Evolutionary conservation across 2,888 invertebrate genomes (phyloP).

Genomic region (Papilio elwesi): DNA sequence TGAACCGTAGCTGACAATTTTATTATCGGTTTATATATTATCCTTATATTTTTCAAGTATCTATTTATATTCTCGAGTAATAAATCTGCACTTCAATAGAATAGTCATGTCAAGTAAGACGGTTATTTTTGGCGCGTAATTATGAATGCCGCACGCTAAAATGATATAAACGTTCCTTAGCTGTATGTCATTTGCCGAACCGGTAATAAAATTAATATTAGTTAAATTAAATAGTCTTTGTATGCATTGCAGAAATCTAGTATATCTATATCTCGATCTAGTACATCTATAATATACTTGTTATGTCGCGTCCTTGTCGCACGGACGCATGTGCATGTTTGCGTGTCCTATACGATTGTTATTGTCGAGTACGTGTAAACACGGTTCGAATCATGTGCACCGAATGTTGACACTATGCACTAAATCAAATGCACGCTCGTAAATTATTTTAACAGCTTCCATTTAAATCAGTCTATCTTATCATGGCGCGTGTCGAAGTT

Average conservation of each 20-base stretch:
- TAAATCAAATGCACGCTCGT: constrained; percentile 42
- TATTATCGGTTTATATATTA: not conserved
- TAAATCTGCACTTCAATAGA: not conserved
- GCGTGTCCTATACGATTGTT: constrained; percentile 58
- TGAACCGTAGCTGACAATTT: not conserved
- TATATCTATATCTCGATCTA: constrained; percentile 30
- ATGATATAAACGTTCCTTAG: constrained; percentile 4
- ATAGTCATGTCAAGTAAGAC: constrained; percentile 2
- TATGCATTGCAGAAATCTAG: constrained; percentile 8
- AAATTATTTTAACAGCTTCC: constrained; percentile 48
- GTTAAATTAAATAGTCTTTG: not conserved
- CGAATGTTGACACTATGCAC: constrained; percentile 49
- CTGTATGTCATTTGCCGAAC: not conserved
- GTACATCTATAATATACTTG: not conserved
- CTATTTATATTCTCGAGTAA: too few species aligned
- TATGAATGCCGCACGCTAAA: not conserved
- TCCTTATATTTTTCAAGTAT: too few species aligned
- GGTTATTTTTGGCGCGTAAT: constrained; percentile 24
- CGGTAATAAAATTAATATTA: constrained; percentile 3
- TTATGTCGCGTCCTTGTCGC: constrained; percentile 46
- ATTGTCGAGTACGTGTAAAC: constrained; percentile 72
- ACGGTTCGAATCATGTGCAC: constrained; percentile 59
- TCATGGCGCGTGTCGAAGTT: constrained; percentile 24
- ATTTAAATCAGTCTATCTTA: constrained; percentile 43
- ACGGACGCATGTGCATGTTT: constrained; percentile 41